These are phyloP conservation scores for Podarcis raffonei DNA, from an alignment of 2,113 vertebrate genomes.

Conservation along the genomic window DNA sequence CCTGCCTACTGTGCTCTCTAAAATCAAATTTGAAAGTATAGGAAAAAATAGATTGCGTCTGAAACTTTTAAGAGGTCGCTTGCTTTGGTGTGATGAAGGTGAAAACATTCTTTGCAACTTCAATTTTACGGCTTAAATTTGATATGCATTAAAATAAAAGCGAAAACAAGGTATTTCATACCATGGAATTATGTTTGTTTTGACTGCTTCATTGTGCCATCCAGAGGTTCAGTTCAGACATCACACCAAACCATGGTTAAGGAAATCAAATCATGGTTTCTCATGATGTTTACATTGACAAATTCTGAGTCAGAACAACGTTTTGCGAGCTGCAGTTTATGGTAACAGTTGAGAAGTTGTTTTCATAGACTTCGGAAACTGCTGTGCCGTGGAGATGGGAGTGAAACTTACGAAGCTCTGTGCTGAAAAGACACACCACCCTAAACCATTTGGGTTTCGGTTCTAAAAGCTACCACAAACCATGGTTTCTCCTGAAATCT, in stretches of 20 bases:
- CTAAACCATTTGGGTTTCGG: not conserved
- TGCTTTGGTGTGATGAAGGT: not conserved
- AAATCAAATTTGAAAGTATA: not conserved
- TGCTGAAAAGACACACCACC: not conserved
- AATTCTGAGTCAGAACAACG: not conserved
- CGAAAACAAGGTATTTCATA: too few species aligned
- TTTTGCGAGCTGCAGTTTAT: not conserved
- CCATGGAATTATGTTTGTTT: too few species aligned
- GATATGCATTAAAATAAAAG: too few species aligned
- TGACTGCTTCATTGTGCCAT: too few species aligned
- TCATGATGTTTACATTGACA: not conserved
- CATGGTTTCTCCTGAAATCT: not conserved
- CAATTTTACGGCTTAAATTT: not conserved
- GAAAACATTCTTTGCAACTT: not conserved
- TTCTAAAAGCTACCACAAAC: not conserved
- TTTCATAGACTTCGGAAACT: not conserved
- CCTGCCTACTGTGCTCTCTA: not conserved
- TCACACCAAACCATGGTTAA: not conserved
- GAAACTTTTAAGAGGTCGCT: not conserved
- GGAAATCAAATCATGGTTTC: not conserved
- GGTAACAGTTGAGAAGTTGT: not conserved
- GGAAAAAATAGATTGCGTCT: not conserved
- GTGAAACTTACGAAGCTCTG: not conserved
- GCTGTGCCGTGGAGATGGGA: not conserved
- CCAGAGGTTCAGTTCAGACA: not conserved